Conservation (phyloP, 2,113 vertebrate genomes). For the Picathartes gymnocephalus region DNA sequence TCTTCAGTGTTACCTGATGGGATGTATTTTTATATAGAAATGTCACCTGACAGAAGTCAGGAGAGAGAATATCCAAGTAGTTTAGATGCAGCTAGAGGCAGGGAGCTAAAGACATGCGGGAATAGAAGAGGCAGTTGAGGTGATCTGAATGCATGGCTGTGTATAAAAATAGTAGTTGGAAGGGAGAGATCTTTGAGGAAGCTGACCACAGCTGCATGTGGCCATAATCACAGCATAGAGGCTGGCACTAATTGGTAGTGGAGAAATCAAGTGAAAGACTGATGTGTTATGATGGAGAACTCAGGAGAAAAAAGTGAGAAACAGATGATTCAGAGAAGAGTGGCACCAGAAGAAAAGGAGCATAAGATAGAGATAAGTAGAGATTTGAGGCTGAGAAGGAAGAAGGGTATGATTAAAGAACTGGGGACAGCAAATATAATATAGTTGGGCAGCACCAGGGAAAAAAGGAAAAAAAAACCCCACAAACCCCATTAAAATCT, state of each 20-base stretch:
- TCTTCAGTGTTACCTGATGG: background rate
- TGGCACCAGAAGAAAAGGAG: background rate
- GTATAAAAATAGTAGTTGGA: background rate
- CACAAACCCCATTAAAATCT: background rate
- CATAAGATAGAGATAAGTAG: background rate
- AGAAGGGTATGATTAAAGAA: background rate
- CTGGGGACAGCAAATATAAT: background rate
- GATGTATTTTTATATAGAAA: constrained; percentile 26
- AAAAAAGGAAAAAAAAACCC: background rate
- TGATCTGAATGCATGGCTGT: background rate
- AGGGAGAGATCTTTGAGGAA: background rate
- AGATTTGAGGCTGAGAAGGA: background rate
- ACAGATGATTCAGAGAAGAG: background rate
- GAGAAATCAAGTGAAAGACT: background rate
- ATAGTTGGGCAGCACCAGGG: background rate
- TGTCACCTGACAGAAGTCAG: background rate
- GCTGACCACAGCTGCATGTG: background rate
- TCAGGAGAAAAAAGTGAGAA: background rate
- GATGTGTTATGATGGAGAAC: background rate
- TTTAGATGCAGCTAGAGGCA: background rate
- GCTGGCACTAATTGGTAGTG: background rate
- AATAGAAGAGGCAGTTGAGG: background rate
- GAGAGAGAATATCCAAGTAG: background rate
- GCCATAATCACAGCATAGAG: background rate
- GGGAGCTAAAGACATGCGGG: background rate